These are phyloP conservation scores for Limnephilus auricula DNA, from an alignment of 2,888 invertebrate genomes.

Conservation along the genomic window DNA sequence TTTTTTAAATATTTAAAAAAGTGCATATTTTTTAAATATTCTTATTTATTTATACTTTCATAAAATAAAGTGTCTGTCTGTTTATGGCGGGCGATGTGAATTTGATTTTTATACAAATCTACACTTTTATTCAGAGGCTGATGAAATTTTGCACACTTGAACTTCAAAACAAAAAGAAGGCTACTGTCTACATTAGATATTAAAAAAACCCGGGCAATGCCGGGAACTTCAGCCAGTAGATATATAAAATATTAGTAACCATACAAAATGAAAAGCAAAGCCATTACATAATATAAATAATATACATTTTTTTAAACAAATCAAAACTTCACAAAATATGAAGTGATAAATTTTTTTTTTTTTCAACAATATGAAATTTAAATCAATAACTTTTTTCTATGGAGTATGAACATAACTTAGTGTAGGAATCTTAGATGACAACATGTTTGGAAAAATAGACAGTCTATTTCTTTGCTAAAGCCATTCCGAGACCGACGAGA, in stretches of 20 bases:
- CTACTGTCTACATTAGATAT: too few relatives aligned
- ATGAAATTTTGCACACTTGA: too few relatives aligned
- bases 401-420: neutral
- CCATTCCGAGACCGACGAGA: slow-evolving; percentile 89
- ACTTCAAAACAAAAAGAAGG: too few relatives aligned
- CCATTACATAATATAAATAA: neutral
- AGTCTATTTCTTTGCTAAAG: slow-evolving; percentile 80
- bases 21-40: too few relatives aligned
- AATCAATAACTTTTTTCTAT: neutral
- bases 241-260: neutral
- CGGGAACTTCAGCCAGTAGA: neutral
- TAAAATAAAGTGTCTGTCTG: too few relatives aligned
- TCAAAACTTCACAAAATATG: neutral
- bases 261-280: neutral
- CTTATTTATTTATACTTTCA: too few relatives aligned
- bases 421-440: neutral
- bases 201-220: too few relatives aligned
- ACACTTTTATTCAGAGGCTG: too few relatives aligned
- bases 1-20: too few relatives aligned
- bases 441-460: neutral
- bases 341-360: too few relatives aligned
- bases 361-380: neutral
- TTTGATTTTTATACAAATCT: too few relatives aligned
- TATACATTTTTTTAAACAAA: neutral
- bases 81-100: too few relatives aligned